Conservation (phyloP, 64 coral and sea anemone species). For the Dendronephthya gigantea region DNA sequence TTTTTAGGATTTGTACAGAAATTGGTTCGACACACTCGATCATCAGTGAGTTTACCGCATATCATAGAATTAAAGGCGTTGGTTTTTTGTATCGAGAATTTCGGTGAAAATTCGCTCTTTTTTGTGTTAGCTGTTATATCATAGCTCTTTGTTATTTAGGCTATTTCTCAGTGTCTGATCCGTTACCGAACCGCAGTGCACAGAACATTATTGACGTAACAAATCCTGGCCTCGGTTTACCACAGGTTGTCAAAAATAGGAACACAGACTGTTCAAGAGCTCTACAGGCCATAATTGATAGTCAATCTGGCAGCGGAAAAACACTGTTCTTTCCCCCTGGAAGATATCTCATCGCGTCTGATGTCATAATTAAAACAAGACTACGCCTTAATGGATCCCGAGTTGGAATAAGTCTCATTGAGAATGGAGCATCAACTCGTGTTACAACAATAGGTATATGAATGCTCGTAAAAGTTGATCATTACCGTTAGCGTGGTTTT, state of each 20-base stretch:
- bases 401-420: conserved; percentile 8
- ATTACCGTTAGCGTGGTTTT: too few relatives aligned
- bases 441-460: neutral
- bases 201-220: neutral
- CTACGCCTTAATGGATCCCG: neutral
- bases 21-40: too few relatives aligned
- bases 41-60: too few relatives aligned
- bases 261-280: neutral
- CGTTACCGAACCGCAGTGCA: neutral
- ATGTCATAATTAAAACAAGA: neutral
- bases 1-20: too few relatives aligned
- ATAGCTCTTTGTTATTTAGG: too few relatives aligned
- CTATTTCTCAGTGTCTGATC: conserved; percentile 6
- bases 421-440: neutral
- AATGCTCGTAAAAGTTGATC: too few relatives aligned
- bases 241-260: conserved; percentile 16
- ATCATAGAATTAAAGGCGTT: too few relatives aligned
- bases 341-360: neutral
- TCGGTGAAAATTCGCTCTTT: too few relatives aligned
- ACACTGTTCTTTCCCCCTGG: conserved; percentile 33
- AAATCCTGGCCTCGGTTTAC: neutral
- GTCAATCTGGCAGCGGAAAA: neutral
- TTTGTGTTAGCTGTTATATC: too few relatives aligned
- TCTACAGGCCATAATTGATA: conserved; percentile 15
- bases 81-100: too few relatives aligned